These are phyloP conservation scores for Canis aureus DNA, from an alignment of 2,113 vertebrate genomes.

Conservation along the genomic window DNA sequence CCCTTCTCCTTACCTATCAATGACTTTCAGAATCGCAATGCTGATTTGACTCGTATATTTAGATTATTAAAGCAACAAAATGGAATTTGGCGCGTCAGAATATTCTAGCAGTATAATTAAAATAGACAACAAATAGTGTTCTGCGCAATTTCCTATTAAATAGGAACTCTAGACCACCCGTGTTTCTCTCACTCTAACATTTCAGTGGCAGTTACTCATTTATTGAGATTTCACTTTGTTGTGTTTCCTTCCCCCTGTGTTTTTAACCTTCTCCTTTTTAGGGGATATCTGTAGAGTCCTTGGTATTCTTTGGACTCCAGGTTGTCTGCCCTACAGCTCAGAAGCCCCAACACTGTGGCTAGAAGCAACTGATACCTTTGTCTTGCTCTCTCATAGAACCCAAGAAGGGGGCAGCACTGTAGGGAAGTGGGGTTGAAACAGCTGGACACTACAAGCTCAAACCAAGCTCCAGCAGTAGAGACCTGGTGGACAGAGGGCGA, in stretches of 20 bases:
- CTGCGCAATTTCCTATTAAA: not conserved
- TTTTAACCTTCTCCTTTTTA: not conserved
- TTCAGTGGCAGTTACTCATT: not conserved
- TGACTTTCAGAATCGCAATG: not conserved
- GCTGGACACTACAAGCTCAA: not conserved
- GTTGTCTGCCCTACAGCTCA: not conserved
- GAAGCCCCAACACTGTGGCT: not conserved
- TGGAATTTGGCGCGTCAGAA: not conserved
- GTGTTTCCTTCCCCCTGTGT: not conserved
- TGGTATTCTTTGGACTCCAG: not conserved
- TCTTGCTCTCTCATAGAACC: not conserved
- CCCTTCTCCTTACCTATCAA: not conserved
- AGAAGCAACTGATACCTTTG: not conserved
- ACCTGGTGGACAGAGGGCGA: too few relatives aligned
- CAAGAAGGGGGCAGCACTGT: not conserved
- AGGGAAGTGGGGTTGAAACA: not conserved
- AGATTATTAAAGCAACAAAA: conserved; percentile 1
- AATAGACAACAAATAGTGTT: not conserved
- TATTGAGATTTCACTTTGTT: not conserved
- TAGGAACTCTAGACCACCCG: not conserved
- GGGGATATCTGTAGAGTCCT: not conserved
- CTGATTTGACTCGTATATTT: not conserved
- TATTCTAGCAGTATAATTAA: conserved; percentile 1
- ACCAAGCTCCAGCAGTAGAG: not conserved
- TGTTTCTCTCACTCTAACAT: not conserved